Base-by-base conservation (phyloP, 1,140 invertebrate genomes). In the Archivesica marissinica region DNA sequence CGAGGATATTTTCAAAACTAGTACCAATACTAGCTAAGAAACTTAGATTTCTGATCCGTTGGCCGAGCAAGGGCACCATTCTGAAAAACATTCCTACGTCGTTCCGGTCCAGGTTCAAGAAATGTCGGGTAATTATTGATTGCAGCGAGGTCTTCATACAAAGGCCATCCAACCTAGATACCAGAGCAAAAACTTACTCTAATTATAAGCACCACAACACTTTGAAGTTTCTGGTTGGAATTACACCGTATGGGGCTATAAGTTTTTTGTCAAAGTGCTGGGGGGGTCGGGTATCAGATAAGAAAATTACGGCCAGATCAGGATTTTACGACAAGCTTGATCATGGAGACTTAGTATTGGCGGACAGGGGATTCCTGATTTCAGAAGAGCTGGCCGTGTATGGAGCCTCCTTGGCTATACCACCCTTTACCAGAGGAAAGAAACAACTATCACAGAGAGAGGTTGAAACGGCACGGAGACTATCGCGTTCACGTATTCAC, bases 171-270 rank as follows among this genome's bases (percentile, higher is more conserved):
- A 72, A 86, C 75, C 54, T 86, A 54, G 61, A 33, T 38, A 50
- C 56, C 15, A 6, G 64, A 13, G 85, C 64, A 41, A 9, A 15
- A 20, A 74, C 66, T 30, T 86, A 39, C 86, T 92, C 91, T 0
- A 50, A 91, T 44, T 93, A 94, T 76, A 94, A 94, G 90, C 90
- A 90, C 72, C 66, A 84, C 52, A 93, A 90, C 77, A 94, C 93
- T 39, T 87, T 90, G 15, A 94, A 94, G 88, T 88, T 90, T 83
- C 74, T 94, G 20, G 87, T 94, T 41, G 91, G 92, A 41, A 93
- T 94, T 64, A 91, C 92, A 68, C 94, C 94, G 1, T 77, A 52
- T 76, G 93, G 94, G 20, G 91, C 92, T 74, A 93, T 94, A 88
- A 87, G 80, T 28, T 94, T 93, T 66, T 88, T 93, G 87, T 93